Percentiles rank a stretch among this genome's conserved stretches.
These are phyloP conservation scores for Heterodera filipjevi DNA, from an alignment of 2,888 invertebrate genomes.

Conservation along the genomic window DNA sequence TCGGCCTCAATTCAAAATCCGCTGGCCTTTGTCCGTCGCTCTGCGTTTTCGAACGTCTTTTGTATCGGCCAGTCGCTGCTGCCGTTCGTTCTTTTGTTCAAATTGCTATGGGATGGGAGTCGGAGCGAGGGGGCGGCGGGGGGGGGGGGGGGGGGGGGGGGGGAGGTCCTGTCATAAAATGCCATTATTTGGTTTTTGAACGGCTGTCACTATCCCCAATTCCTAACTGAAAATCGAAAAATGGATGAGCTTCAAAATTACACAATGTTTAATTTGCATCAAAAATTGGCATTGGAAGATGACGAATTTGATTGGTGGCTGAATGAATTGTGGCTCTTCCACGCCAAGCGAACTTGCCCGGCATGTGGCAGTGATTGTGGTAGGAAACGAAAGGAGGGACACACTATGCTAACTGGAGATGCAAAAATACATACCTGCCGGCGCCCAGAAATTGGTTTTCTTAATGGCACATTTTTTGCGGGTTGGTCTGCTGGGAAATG, in stretches of 20 bases:
- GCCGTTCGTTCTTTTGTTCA: neutral
- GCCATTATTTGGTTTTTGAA: neutral
- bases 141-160: no score
- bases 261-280: neutral
- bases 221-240: neutral
- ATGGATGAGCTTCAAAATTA: constrained; percentile 1
- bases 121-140: no score
- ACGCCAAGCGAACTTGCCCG: neutral
- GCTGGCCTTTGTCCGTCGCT: no score
- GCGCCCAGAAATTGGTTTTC: neutral
- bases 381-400: neutral
- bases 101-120: neutral
- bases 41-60: no score
- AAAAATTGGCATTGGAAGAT: neutral
- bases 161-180: neutral
- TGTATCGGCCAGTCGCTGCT: no score
- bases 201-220: neutral
- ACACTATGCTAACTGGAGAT: neutral
- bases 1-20: no score
- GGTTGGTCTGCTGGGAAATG: neutral
- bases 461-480: neutral
- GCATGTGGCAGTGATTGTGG: neutral
- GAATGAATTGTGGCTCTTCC: constrained; percentile 3
- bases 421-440: neutral
- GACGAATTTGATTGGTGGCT: constrained; percentile 15